A percentile compares a stretch with the other conserved stretches of the same genome.
phyloP scores from a whole-genome alignment of 2,797 vertebrate genomes.

The Eidolon dupreanum region DNA sequence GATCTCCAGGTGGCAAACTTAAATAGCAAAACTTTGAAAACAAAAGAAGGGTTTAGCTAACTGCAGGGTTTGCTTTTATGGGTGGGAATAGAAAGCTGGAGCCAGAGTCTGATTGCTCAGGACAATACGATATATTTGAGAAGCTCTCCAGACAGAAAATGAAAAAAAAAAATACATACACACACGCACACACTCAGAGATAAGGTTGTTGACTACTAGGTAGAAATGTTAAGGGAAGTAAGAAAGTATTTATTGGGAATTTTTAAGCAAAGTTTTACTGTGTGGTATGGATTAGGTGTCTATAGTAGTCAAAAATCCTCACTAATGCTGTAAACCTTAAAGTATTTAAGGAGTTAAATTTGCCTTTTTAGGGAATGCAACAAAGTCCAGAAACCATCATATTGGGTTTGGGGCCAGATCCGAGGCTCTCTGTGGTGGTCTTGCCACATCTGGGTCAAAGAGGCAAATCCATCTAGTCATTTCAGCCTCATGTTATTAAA shows the following conservation, averaged over 20 bases:
- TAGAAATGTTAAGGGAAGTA: background rate
- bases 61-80: background rate
- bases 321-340: background rate
- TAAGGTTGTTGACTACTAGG: background rate
- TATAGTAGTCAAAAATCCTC: background rate
- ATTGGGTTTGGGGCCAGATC: background rate
- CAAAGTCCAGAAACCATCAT: background rate
- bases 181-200: background rate
- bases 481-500: constrained; percentile 16
- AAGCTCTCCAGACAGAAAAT: background rate
- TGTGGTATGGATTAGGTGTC: background rate
- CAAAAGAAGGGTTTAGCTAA: background rate
- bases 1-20: background rate
- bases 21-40: constrained; percentile 14
- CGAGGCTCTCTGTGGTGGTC: background rate
- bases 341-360: background rate
- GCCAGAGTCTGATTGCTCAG: background rate
- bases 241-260: background rate
- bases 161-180: background rate
- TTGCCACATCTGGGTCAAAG: background rate
- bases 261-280: background rate
- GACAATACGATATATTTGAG: background rate
- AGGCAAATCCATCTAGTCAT: background rate
- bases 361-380: background rate
- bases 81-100: background rate